Evolutionary conservation across 2,797 vertebrate genomes (phyloP).

Genomic region (Acanthornis magna): DNA sequence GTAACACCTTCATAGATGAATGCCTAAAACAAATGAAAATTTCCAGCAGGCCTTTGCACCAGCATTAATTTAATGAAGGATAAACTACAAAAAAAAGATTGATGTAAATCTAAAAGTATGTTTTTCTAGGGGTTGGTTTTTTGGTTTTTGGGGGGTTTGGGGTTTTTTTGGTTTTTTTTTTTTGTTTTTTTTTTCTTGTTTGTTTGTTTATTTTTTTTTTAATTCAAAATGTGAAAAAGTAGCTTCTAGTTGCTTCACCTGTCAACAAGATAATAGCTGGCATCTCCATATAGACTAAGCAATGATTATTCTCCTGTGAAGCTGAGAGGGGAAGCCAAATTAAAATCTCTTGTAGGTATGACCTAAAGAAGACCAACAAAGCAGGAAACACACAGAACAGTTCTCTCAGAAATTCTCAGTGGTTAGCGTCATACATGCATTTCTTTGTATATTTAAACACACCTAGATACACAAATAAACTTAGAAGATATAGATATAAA

Average conservation of each 20-base stretch:
- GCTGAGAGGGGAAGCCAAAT: not conserved
- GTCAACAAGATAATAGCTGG: not conserved
- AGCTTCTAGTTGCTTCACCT: not conserved
- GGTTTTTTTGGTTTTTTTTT: too few species aligned
- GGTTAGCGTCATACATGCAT: not conserved
- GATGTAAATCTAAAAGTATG: constrained; percentile 10
- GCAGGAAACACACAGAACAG: not conserved
- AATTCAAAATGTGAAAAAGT: not conserved
- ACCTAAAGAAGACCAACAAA: not conserved
- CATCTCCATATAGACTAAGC: not conserved
- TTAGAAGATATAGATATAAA: not conserved
- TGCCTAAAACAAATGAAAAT: not conserved
- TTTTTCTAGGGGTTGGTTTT: not conserved
- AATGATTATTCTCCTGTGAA: not conserved
- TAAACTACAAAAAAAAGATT: constrained; percentile 3
- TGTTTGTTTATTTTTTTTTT: not conserved
- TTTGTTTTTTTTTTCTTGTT: too few species aligned
- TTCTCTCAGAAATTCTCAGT: not conserved
- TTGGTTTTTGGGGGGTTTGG: too few species aligned
- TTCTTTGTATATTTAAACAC: not conserved
- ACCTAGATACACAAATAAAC: not conserved
- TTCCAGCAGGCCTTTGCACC: not conserved
- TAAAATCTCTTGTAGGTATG: constrained; percentile 14
- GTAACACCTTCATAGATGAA: not conserved
- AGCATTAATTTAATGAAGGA: not conserved